Evolutionary conservation across 2,113 vertebrate species (phyloP).

Genomic region (Semnornis frantzii): DNA sequence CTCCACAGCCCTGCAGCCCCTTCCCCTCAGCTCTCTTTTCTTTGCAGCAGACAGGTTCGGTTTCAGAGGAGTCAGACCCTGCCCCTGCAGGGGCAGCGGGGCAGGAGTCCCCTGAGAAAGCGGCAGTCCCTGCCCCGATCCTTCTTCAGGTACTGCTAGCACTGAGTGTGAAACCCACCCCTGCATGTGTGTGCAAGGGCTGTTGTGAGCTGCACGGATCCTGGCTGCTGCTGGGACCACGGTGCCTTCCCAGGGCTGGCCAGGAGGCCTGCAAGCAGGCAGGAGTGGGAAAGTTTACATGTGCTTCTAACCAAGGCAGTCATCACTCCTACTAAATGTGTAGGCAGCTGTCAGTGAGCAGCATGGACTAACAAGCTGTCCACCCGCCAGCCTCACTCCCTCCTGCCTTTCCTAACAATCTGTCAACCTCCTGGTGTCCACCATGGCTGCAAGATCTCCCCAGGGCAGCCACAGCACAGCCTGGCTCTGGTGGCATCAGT

Average conservation of each 20-base stretch:
- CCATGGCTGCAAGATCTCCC: background rate
- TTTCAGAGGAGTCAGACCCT: conserved; percentile 95
- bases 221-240: conserved; percentile 22
- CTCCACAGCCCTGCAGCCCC: background rate
- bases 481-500: background rate
- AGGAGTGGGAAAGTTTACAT: background rate
- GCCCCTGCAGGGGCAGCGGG: conserved; percentile 86
- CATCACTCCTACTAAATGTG: conserved; percentile 46
- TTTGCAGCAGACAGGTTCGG: conserved; percentile 89
- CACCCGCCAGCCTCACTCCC: conserved; percentile 21
- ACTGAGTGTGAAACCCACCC: conserved; percentile 58
- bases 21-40: conserved; percentile 65
- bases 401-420: conserved; percentile 51
- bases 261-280: background rate
- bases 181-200: conserved; percentile 66
- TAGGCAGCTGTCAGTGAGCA: conserved; percentile 40
- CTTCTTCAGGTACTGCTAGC: conserved; percentile 89
- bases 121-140: conserved; percentile 91
- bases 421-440: background rate
- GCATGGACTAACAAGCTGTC: conserved; percentile 69
- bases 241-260: background rate
- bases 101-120: conserved; percentile 85
- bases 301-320: conserved; percentile 42
- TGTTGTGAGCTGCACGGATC: conserved; percentile 2
- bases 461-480: background rate